Evolutionary conservation across 2,888 invertebrate genomes (phyloP), one percentile per base, ranked within the genome.

Genomic region (Nineta flava): DNA sequence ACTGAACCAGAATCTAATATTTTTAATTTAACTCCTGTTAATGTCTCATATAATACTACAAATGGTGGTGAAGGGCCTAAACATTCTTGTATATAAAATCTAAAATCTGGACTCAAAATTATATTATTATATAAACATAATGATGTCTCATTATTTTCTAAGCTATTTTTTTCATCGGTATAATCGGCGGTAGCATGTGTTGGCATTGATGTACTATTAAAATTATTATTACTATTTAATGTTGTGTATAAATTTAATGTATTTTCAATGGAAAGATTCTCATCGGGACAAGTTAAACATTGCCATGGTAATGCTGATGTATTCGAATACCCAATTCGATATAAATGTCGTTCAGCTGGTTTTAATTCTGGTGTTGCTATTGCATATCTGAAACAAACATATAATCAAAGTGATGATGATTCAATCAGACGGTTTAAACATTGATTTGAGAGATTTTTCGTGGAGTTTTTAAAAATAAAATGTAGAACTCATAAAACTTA

Each of bases 281-380:
- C 53, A 16, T 60, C 63, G 1, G 66, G 61, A 58, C 81, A 81
- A 2, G 79, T 80, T 58, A 81, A 69, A 60, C 81, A 81, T 50
- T 66, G 65, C 61, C 77, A 72, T 6, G 69, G 66, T 46, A 65
- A 64, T 13, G 49, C 10, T 5, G 66, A 64, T 2, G 66, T 62
- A 49, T 68, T 65, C 40, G 65, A 63, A 53, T 71, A 68, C 51
- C 70, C 70, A 2, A 85, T 78, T 61, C 84, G 77, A 70, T 84
- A 90, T 54, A 93, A 69, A 65, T 93, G 93, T 1, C 87, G 74
- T 60, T 84, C 81, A 1, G 86, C 83, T 0, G 92, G 86, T 55
- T 79, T 75, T 46, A 79, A 80, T 56, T 83, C 81, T 2, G 81
- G 81, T 6, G 87, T 85, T 35, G 86, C 88, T 57, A 87, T 76